A percentile compares a stretch with the other conserved stretches of the same genome.
Conservation (phyloP, 64 coral and sea anemone genomes). For the Montipora cactus region DNA sequence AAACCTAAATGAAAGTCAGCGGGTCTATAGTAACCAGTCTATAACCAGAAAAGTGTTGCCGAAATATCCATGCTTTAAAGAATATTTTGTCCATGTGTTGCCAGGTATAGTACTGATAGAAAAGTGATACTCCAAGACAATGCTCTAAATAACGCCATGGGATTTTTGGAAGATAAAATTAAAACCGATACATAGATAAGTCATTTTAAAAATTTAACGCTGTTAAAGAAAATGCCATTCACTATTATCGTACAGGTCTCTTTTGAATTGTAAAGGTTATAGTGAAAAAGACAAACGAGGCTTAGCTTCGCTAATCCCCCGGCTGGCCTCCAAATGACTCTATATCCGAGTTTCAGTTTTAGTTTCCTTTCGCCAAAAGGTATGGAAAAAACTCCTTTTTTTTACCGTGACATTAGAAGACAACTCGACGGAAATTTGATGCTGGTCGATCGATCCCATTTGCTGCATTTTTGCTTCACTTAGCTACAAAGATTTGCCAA, state of each 20-base stretch:
- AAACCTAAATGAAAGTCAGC: too few species aligned
- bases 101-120: too few species aligned
- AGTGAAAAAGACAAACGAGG: too few species aligned
- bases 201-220: neutral
- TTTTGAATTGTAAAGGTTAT: too few species aligned
- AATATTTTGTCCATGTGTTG: too few species aligned
- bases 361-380: too few species aligned
- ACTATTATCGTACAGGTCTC: neutral
- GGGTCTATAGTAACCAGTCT: too few species aligned
- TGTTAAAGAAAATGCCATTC: neutral
- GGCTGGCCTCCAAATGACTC: too few species aligned
- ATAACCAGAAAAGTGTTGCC: too few species aligned
- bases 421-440: conserved; percentile 6
- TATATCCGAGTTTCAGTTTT: too few species aligned
- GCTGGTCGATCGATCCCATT: neutral
- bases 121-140: neutral
- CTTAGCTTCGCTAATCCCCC: too few species aligned
- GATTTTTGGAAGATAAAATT: conserved; percentile 15
- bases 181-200: neutral
- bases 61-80: too few species aligned
- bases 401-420: neutral
- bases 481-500: neutral
- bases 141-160: neutral
- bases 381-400: neutral
- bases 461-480: neutral